Conservation (phyloP, 2,888 invertebrate genomes). For the Heteromurus nitidus region DNA sequence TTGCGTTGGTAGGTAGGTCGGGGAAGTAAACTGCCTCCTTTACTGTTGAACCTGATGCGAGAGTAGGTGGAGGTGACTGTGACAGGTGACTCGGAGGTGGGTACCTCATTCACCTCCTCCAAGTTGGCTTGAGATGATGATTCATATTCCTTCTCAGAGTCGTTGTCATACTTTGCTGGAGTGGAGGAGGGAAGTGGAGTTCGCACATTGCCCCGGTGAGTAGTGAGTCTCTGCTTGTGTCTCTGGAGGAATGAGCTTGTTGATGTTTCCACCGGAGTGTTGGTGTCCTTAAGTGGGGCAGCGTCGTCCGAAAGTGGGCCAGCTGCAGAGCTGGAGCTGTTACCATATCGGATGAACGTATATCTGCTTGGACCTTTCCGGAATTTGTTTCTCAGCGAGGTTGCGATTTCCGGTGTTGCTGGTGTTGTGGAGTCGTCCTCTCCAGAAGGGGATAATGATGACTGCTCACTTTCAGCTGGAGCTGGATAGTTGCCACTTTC, state of each 20-base stretch:
- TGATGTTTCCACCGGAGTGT: neutral
- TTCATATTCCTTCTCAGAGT: neutral
- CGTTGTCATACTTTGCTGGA: neutral
- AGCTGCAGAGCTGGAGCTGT: neutral
- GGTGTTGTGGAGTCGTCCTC: neutral
- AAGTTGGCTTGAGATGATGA: neutral
- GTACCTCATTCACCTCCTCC: conserved; percentile 9
- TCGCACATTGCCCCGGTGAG: conserved; percentile 22
- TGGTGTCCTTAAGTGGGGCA: neutral
- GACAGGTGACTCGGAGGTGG: conserved; percentile 52
- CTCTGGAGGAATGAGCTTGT: neutral
- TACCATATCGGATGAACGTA: neutral
- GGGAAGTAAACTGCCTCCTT: conserved; percentile 16
- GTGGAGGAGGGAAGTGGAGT: neutral
- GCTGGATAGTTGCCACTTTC: neutral
- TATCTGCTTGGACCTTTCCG: no score
- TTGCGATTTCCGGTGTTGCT: no score
- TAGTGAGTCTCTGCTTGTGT: neutral
- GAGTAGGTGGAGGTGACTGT: conserved; percentile 57
- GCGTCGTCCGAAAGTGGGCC: neutral
- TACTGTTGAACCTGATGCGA: conserved; percentile 39
- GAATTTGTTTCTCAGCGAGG: no score
- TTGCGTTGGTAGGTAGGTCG: neutral
- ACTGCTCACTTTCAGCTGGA: neutral
- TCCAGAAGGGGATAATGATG: neutral